These are phyloP conservation scores for Amiota communis DNA, from an alignment of 2,888 invertebrate species.

Conservation along the genomic window DNA sequence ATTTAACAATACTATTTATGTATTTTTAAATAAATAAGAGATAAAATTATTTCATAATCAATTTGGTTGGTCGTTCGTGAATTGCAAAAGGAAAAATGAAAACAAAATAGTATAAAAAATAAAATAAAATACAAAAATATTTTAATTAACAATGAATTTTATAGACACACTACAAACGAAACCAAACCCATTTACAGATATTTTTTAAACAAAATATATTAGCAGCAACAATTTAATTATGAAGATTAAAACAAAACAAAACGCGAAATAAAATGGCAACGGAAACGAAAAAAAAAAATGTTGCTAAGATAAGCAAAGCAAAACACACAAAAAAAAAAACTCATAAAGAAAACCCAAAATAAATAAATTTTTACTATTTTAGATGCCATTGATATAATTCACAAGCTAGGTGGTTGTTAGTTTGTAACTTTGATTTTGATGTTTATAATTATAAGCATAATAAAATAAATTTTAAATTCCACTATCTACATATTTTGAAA, in stretches of 20 bases:
- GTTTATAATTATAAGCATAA: too few species aligned
- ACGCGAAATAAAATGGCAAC: neutral
- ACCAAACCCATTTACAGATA: neutral
- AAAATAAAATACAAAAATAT: neutral
- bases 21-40: too few species aligned
- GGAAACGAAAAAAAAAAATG: neutral
- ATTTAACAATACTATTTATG: too few species aligned
- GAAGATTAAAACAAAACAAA: neutral
- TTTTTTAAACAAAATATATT: neutral
- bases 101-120: neutral
- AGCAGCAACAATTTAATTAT: neutral
- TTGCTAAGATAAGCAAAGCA: neutral
- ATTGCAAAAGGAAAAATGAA: neutral
- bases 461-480: too few species aligned
- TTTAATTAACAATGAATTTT: neutral
- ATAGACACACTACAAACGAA: neutral
- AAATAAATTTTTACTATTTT: too few species aligned
- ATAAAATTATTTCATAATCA: too few species aligned
- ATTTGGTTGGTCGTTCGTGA: too few species aligned
- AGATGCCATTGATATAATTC: too few species aligned
- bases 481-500: too few species aligned
- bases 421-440: too few species aligned
- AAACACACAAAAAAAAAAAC: neutral
- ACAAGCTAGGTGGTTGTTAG: too few species aligned
- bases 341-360: neutral